These are phyloP conservation scores for Glomeris marginata DNA, from an alignment of 2,888 invertebrate species.

Conservation along the genomic window DNA sequence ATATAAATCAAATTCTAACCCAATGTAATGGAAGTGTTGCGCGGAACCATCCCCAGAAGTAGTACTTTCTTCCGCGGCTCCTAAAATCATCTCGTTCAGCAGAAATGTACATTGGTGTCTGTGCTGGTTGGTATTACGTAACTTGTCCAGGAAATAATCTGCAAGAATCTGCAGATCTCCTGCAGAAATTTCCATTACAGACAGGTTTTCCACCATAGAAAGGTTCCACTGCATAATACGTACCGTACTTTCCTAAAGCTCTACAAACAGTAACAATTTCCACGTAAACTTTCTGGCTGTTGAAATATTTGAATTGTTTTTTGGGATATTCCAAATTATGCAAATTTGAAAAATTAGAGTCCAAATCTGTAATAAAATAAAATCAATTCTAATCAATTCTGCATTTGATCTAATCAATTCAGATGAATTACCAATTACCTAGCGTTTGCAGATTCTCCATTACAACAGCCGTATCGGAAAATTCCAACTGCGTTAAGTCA, in stretches of 20 bases:
- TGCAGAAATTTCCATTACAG: neutral
- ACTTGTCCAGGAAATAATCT: conserved; percentile 7
- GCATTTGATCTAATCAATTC: no score
- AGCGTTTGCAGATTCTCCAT: neutral
- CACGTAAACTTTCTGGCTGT: neutral
- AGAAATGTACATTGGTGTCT: conserved; percentile 2
- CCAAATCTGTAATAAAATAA: no score
- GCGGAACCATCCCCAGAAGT: no score
- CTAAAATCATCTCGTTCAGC: conserved; percentile 6
- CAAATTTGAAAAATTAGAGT: no score
- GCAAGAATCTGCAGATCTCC: conserved; percentile 3
- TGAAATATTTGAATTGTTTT: conserved; percentile 6
- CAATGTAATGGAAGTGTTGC: no score
- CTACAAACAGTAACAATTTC: neutral
- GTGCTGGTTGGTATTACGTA: conserved; percentile 4
- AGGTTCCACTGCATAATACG: neutral
- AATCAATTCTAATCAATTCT: no score
- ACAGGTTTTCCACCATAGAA: no score
- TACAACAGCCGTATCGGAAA: neutral
- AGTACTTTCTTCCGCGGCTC: neutral
- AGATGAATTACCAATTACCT: no score
- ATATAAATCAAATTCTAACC: no score
- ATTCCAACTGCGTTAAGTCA: conserved; percentile 2
- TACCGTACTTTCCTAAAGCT: conserved; percentile 8
- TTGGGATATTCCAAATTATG: no score